Conservation (phyloP, 2,888 invertebrate species). For the Octodonta nipae region DNA sequence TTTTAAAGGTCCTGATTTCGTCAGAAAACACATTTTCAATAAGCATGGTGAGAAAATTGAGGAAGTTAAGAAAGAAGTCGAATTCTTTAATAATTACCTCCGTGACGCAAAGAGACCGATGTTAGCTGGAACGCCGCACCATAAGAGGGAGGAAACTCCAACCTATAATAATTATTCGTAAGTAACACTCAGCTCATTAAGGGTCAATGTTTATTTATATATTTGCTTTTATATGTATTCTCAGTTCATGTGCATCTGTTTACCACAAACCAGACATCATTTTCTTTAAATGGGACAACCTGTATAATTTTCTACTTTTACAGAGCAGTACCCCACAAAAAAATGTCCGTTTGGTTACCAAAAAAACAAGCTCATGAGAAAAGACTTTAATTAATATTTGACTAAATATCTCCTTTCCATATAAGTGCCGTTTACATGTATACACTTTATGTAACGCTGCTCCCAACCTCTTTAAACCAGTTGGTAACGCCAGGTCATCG, state of each 20-base stretch:
- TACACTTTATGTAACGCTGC: too few relatives aligned
- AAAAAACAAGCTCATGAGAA: too few relatives aligned
- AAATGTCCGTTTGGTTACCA: too few relatives aligned
- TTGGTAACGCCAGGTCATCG: too few relatives aligned
- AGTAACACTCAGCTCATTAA: constrained; percentile 3
- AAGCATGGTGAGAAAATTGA: constrained; percentile 95
- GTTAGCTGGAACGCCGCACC: constrained; percentile 64
- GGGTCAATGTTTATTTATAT: background rate
- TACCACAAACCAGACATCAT: background rate
- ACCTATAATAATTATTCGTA: constrained; percentile 32
- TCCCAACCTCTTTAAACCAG: too few relatives aligned
- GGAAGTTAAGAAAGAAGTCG: constrained; percentile 91
- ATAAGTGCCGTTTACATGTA: too few relatives aligned
- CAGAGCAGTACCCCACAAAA: too few relatives aligned
- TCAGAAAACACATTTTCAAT: constrained; percentile 94
- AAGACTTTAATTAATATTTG: too few relatives aligned
- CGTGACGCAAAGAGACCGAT: constrained; percentile 89
- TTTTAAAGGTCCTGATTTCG: constrained; percentile 81
- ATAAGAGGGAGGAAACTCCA: constrained; percentile 37
- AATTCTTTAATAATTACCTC: constrained; percentile 94
- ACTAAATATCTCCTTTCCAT: too few relatives aligned
- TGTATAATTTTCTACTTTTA: too few relatives aligned
- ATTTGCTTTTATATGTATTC: background rate
- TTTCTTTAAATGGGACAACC: too few relatives aligned
- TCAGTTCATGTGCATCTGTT: background rate